Evolutionary conservation across 2,888 invertebrate genomes (phyloP).

Genomic region (Trissolcus brochymenae): DNA sequence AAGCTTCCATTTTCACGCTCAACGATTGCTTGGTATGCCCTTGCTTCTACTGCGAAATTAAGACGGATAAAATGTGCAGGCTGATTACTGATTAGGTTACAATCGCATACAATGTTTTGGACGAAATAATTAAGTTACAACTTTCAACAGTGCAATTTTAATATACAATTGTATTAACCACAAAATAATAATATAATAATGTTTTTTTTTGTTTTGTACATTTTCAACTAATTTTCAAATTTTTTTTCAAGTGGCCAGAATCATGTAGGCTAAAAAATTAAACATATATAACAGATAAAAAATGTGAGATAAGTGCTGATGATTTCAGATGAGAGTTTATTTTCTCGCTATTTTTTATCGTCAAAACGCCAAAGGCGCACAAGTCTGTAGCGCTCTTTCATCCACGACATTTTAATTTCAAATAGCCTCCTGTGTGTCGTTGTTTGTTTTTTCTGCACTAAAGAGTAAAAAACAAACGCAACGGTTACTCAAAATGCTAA

Average conservation of each 20-base stretch:
- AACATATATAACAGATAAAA: not conserved
- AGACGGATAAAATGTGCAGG: not conserved
- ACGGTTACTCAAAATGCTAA: slow-evolving; percentile 12
- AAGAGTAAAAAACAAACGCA: slow-evolving; percentile 30
- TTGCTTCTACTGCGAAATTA: slow-evolving; percentile 28
- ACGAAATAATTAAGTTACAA: too few relatives aligned
- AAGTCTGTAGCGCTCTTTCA: slow-evolving; percentile 36
- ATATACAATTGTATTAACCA: too few relatives aligned
- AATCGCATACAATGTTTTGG: not conserved
- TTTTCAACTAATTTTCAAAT: too few relatives aligned
- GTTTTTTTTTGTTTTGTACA: too few relatives aligned
- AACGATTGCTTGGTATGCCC: slow-evolving; percentile 40
- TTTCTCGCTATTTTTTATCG: slow-evolving; percentile 12
- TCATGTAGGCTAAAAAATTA: too few relatives aligned
- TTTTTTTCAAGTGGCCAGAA: too few relatives aligned
- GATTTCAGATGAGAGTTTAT: slow-evolving; percentile 51
- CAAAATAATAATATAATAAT: too few relatives aligned
- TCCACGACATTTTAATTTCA: slow-evolving; percentile 50
- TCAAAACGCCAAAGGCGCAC: slow-evolving; percentile 30
- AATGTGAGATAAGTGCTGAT: slow-evolving; percentile 30
- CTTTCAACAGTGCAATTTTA: too few relatives aligned
- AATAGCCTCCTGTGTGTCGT: slow-evolving; percentile 43
- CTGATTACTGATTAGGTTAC: slow-evolving; percentile 27
- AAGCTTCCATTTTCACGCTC: slow-evolving; percentile 60
- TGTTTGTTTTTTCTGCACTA: slow-evolving; percentile 36